These are phyloP conservation scores for Mythimna lalbum DNA, from an alignment of 2,888 invertebrate species.

Conservation along the genomic window DNA sequence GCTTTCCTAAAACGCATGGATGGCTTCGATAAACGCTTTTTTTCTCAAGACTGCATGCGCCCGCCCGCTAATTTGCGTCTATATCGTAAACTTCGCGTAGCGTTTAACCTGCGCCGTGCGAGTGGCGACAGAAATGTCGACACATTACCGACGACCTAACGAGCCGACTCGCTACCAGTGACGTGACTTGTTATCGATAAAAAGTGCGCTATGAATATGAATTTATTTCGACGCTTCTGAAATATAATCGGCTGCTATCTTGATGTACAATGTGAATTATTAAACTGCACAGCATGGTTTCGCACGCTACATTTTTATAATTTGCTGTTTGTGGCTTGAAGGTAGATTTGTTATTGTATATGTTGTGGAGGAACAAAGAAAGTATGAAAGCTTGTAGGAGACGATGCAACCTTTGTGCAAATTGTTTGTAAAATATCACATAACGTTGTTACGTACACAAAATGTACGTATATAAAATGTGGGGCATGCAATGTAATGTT, in stretches of 20 bases:
- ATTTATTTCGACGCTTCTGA: slow-evolving; percentile 67
- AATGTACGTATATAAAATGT: no score
- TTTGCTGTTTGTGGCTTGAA: slow-evolving; percentile 45
- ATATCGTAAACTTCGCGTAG: slow-evolving; percentile 71
- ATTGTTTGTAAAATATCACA: background rate
- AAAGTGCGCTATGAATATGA: slow-evolving; percentile 70
- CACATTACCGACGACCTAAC: slow-evolving; percentile 78
- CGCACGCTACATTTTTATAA: slow-evolving; percentile 67
- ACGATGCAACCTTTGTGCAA: background rate
- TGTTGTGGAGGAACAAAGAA: slow-evolving; percentile 37
- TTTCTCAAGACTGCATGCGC: slow-evolving; percentile 52
- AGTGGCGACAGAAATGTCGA: slow-evolving; percentile 78
- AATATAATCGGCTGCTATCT: slow-evolving; percentile 66
- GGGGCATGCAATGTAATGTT: no score
- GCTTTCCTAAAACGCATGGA: slow-evolving; percentile 52
- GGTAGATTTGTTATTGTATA: slow-evolving; percentile 17
- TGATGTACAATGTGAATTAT: slow-evolving; percentile 68
- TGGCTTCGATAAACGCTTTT: slow-evolving; percentile 54
- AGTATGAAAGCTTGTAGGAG: slow-evolving; percentile 10
- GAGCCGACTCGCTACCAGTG: slow-evolving; percentile 73
- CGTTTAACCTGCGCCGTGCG: slow-evolving; percentile 64
- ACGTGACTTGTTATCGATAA: slow-evolving; percentile 68
- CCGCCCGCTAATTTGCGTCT: slow-evolving; percentile 70
- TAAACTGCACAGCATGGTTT: slow-evolving; percentile 65
- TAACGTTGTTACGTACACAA: background rate